These are phyloP conservation scores for Butastur rufipennis DNA, from an alignment of 2,113 vertebrate genomes.

Conservation along the genomic window DNA sequence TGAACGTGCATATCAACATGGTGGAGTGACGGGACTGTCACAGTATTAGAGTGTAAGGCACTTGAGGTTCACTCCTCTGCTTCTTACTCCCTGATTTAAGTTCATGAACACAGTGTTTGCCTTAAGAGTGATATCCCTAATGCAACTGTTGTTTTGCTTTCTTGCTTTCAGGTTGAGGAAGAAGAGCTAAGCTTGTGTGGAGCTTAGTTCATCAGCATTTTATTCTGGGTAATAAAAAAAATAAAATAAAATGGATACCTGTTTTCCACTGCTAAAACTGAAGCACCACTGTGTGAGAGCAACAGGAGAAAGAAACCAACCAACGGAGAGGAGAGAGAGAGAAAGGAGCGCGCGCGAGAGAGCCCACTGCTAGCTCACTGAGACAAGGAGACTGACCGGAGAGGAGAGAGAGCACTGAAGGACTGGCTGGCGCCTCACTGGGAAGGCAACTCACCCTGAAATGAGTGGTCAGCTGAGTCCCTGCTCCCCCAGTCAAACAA, in stretches of 20 bases:
- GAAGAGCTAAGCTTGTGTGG: slow-evolving; percentile 87
- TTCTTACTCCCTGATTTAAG: neutral
- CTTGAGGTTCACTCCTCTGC: neutral
- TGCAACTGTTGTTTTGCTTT: neutral
- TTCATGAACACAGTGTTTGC: accelerated
- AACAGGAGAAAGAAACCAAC: slow-evolving; percentile 85
- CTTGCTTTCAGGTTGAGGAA: slow-evolving; percentile 76
- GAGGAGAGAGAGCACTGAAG: slow-evolving; percentile 68
- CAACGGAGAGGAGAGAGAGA: slow-evolving; percentile 72
- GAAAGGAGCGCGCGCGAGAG: slow-evolving; percentile 65
- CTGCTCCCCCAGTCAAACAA: slow-evolving; percentile 74
- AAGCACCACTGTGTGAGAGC: slow-evolving; percentile 96
- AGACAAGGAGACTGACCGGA: slow-evolving; percentile 77
- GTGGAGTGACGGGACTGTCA: slow-evolving; percentile 97
- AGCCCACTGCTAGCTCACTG: slow-evolving; percentile 82
- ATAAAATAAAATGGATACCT: slow-evolving; percentile 97
- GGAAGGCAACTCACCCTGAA: slow-evolving; percentile 68
- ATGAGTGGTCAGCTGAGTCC: slow-evolving; percentile 72
- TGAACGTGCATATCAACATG: slow-evolving; percentile 98
- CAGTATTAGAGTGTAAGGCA: slow-evolving; percentile 97
- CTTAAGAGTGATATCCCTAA: neutral
- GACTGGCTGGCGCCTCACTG: slow-evolving; percentile 73
- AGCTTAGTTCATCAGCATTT: slow-evolving; percentile 95
- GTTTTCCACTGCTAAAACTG: slow-evolving; percentile 99
- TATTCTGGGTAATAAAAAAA: slow-evolving; percentile 96